Evolutionary conservation across 2,888 invertebrate genomes (phyloP).

Genomic region (Microctonus brassicae): DNA sequence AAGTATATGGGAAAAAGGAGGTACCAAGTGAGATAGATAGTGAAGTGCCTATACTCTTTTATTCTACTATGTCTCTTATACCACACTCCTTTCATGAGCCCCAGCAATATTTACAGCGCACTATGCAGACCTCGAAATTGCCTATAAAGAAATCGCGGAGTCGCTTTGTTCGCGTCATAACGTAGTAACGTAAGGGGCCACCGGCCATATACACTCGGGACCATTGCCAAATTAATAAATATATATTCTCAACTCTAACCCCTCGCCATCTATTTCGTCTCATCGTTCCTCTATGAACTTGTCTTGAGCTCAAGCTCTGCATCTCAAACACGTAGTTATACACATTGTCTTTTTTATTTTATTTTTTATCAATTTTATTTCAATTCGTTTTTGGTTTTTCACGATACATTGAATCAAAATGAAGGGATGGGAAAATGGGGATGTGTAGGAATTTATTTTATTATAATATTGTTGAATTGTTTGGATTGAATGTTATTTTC

Average conservation of each 20-base stretch:
- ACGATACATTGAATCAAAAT: no score
- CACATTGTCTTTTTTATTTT: not conserved
- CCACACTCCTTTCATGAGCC: conserved; percentile 23
- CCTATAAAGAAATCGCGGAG: conserved; percentile 69
- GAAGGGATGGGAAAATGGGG: no score
- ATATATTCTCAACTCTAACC: conserved; percentile 59
- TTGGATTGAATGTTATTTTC: no score
- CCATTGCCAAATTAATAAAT: conserved; percentile 69
- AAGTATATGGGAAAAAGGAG: not conserved
- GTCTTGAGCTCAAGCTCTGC: conserved; percentile 1
- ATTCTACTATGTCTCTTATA: conserved; percentile 30
- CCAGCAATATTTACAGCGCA: conserved; percentile 65
- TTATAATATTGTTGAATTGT: no score
- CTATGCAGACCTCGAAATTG: conserved; percentile 66
- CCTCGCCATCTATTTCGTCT: conserved; percentile 36
- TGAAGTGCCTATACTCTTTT: conserved; percentile 38
- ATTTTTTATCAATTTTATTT: no score
- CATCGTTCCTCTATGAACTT: conserved; percentile 35
- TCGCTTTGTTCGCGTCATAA: conserved; percentile 69
- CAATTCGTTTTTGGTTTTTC: not conserved
- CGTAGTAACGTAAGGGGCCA: conserved; percentile 65
- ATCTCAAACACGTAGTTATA: conserved; percentile 1
- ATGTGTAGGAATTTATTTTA: no score
- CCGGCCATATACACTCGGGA: conserved; percentile 62
- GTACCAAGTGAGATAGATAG: conserved; percentile 3